phyloP scores from a whole-genome alignment of 2,113 vertebrate genomes.

The Tylochromis polylepis region DNA sequence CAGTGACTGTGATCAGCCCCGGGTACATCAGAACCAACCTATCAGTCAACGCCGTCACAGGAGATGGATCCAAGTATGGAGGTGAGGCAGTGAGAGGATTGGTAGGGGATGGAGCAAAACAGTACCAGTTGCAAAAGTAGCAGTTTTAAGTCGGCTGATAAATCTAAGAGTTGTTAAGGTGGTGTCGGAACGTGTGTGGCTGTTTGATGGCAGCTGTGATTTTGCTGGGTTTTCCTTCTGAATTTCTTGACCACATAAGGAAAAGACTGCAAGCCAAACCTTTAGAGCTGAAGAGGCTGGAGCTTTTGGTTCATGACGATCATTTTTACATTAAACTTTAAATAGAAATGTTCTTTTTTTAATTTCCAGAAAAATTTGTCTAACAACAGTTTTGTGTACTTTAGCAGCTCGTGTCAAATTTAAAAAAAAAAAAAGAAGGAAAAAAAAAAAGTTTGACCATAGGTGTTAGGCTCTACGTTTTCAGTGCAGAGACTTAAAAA shows the following conservation, averaged over 20 bases:
- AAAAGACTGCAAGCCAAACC: not conserved
- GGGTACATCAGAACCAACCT: constrained; percentile 91
- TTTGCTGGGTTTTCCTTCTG: not conserved
- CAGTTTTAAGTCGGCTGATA: not conserved
- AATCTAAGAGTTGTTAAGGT: not conserved
- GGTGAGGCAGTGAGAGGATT: constrained; percentile 67
- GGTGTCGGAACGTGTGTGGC: not conserved
- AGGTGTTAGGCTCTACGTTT: too few relatives aligned
- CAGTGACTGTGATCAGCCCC: constrained; percentile 87
- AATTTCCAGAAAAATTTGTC: too few relatives aligned
- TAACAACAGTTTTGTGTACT: too few relatives aligned
- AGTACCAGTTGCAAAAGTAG: not conserved
- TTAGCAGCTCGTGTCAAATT: too few relatives aligned
- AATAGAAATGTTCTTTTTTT: too few relatives aligned
- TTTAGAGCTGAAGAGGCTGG: too few relatives aligned
- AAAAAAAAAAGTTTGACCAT: too few relatives aligned
- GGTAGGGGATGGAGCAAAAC: not conserved
- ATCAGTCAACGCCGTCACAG: constrained; percentile 86
- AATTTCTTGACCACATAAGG: not conserved
- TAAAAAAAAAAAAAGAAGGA: too few relatives aligned
- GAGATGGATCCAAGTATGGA: constrained; percentile 86
- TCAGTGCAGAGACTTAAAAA: not conserved
- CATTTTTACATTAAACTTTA: too few relatives aligned
- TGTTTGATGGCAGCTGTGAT: not conserved
- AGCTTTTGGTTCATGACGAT: too few relatives aligned